phyloP scores from a whole-genome alignment of 1,140 invertebrate genomes.

The Zaprionus camerounensis region DNA sequence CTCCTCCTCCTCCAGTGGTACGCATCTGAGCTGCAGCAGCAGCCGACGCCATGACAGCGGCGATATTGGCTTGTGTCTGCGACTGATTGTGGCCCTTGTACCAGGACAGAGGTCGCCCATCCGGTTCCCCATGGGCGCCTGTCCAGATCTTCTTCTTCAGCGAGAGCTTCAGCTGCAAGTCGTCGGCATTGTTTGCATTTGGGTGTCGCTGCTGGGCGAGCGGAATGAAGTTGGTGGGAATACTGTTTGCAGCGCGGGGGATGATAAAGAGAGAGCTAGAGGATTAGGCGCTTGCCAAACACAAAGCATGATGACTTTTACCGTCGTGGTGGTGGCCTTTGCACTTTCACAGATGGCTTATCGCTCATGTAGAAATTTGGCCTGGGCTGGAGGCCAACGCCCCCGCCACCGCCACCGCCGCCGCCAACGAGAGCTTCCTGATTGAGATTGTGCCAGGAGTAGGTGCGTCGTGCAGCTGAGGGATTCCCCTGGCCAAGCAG shows the following conservation, averaged over 20 bases:
- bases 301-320: not conserved
- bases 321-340: conserved; percentile 49
- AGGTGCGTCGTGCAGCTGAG: conserved; percentile 61
- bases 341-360: conserved; percentile 45
- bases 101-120: conserved; percentile 59
- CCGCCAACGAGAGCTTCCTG: conserved; percentile 36
- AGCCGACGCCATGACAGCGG: conserved; percentile 27
- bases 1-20: conserved; percentile 25
- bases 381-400: not conserved
- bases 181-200: conserved; percentile 46
- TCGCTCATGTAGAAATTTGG: conserved; percentile 42
- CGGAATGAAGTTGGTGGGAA: conserved; percentile 59
- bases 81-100: conserved; percentile 45
- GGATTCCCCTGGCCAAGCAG: conserved; percentile 13
- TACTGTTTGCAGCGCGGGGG: conserved; percentile 14
- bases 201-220: conserved; percentile 41
- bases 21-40: conserved; percentile 20
- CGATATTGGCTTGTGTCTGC: conserved; percentile 23
- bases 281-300: not conserved
- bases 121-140: conserved; percentile 55
- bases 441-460: conserved; percentile 82
- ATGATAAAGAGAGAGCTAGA: not conserved
- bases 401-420: conserved; percentile 1
- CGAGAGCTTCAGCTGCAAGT: conserved; percentile 77
- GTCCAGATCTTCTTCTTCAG: conserved; percentile 83